A percentile compares a stretch with the other conserved stretches of the same genome.
Conservation (phyloP, 2,113 vertebrate species). For the Neotoma lepida region DNA sequence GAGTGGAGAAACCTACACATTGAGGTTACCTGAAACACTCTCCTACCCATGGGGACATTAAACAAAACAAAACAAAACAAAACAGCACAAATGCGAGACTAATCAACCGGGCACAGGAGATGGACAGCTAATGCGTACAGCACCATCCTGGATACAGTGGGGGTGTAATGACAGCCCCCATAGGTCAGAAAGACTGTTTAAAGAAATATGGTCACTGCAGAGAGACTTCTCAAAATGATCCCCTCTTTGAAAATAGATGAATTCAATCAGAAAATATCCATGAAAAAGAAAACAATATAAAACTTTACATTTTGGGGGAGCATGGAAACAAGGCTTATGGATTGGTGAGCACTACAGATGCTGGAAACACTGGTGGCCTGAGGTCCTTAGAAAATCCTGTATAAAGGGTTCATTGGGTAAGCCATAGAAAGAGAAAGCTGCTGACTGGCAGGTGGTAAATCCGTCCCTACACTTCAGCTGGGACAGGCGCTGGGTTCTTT, state of each 20-base stretch:
- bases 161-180: conserved; percentile 71
- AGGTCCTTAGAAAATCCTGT: conserved; percentile 80
- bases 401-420: conserved; percentile 75
- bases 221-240: conserved; percentile 80
- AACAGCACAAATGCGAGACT: conserved; percentile 82
- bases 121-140: conserved; percentile 82
- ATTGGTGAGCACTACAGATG: conserved; percentile 30
- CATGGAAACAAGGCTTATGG: conserved; percentile 58
- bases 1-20: conserved; percentile 48
- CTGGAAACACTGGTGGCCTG: conserved; percentile 72
- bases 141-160: conserved; percentile 81
- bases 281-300: conserved; percentile 77
- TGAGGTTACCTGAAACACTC: conserved; percentile 48
- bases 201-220: conserved; percentile 77
- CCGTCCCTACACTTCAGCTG: conserved; percentile 79
- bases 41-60: conserved; percentile 77
- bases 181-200: conserved; percentile 75
- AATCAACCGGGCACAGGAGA: conserved; percentile 69
- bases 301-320: conserved; percentile 59
- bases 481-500: conserved; percentile 74
- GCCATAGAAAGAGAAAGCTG: conserved; percentile 78
- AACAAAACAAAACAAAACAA: conserved; percentile 75
- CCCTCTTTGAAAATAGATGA: conserved; percentile 74
- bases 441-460: conserved; percentile 77
- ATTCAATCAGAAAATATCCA: conserved; percentile 78